Evolutionary conservation across 92 coral and sea anemone genomes (phyloP).

Genomic region (Siderastrea siderea): DNA sequence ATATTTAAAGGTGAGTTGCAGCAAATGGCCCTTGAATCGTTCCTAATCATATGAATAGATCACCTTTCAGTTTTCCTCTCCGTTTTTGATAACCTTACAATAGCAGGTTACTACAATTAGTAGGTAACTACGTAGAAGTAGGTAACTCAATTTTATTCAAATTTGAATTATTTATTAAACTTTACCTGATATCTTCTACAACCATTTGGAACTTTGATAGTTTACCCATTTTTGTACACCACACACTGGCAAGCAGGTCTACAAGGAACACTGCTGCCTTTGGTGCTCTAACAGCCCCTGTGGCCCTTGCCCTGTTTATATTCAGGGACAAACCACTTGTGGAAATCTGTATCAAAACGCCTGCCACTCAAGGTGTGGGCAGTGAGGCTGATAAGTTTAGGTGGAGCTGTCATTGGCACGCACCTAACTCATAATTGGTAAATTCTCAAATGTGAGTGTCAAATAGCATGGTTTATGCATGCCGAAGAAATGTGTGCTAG

Average conservation of each 20-base stretch:
- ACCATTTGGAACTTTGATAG: background rate
- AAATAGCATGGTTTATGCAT: too few species aligned
- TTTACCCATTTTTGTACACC: constrained; percentile 17
- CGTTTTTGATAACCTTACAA: too few species aligned
- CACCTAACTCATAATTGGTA: background rate
- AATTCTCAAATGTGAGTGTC: too few species aligned
- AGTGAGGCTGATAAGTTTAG: background rate
- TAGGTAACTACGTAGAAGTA: too few species aligned
- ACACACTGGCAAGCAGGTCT: background rate
- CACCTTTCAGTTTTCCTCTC: background rate
- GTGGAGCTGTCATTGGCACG: background rate
- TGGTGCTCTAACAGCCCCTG: too few species aligned
- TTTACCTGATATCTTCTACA: background rate
- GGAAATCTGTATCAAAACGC: background rate
- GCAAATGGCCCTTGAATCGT: too few species aligned
- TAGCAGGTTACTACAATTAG: too few species aligned
- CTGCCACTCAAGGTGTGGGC: constrained; percentile 1
- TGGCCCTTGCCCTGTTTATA: background rate
- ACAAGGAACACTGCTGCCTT: too few species aligned
- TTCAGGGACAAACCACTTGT: background rate
- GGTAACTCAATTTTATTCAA: too few species aligned
- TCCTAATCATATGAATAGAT: background rate
- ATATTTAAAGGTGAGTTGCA: background rate
- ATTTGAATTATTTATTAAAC: background rate
- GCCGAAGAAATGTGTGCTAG: too few species aligned